Evolutionary conservation across 2,888 invertebrate genomes (phyloP).

Genomic region (Spilarctia lutea): DNA sequence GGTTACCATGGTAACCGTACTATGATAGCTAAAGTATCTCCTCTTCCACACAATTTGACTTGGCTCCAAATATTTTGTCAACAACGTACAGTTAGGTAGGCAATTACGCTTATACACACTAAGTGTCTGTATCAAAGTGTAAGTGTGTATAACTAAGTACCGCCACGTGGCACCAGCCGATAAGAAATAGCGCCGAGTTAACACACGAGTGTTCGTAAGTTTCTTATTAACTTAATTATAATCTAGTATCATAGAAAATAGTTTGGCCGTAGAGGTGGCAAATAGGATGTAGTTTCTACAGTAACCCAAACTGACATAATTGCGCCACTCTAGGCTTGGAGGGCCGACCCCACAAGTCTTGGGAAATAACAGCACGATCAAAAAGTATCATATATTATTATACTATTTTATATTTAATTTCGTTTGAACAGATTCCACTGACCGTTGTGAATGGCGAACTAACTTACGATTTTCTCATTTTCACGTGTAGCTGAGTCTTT

Average conservation of each 20-base stretch:
- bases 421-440: too few relatives aligned
- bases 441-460: too few relatives aligned
- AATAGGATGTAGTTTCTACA: background rate
- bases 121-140: background rate
- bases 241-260: background rate
- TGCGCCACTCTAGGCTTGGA: too few relatives aligned
- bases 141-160: constrained; percentile 1
- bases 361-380: too few relatives aligned
- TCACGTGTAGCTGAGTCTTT: too few relatives aligned
- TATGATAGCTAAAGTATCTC: background rate
- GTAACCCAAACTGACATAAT: too few relatives aligned
- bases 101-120: background rate
- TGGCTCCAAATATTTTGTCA: background rate
- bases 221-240: constrained; percentile 7
- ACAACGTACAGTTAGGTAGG: background rate
- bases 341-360: too few relatives aligned
- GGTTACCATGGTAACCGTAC: background rate
- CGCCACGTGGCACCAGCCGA: constrained; percentile 10
- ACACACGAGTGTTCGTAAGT: background rate
- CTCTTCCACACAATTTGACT: background rate
- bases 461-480: too few relatives aligned
- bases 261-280: background rate
- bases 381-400: too few relatives aligned
- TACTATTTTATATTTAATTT: too few relatives aligned
- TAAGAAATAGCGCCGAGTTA: constrained; percentile 16